A percentile compares a stretch with the other conserved stretches of the same genome.
These are phyloP conservation scores for Anthopleura sola DNA, from an alignment of 64 coral and sea anemone species.

Conservation along the genomic window DNA sequence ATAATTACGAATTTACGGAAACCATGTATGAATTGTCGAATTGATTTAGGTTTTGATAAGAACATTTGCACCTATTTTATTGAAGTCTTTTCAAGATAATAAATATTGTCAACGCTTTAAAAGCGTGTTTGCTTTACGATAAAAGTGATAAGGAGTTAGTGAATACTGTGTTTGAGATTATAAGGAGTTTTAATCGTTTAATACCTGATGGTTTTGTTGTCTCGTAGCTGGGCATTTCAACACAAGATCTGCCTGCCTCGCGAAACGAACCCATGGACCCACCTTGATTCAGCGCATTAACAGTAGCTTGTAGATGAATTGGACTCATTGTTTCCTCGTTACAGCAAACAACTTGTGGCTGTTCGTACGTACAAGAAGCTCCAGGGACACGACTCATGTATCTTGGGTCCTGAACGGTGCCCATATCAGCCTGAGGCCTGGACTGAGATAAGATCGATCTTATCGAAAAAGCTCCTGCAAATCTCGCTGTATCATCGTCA, in stretches of 20 bases:
- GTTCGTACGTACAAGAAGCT: not conserved
- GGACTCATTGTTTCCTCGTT: not conserved
- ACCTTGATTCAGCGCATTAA: not conserved
- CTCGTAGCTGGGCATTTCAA: not conserved
- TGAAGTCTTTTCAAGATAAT: not conserved
- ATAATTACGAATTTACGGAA: too few species aligned
- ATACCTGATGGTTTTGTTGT: not conserved
- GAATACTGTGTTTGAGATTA: not conserved
- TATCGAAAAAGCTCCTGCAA: conserved; percentile 22
- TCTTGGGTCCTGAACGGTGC: not conserved
- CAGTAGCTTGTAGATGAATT: conserved; percentile 1
- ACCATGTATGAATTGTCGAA: too few species aligned
- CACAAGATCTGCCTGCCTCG: not conserved
- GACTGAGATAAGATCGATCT: conserved; percentile 26
- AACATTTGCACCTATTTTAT: too few species aligned
- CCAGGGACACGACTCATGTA: not conserved
- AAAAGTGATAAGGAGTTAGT: not conserved
- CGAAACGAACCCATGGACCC: not conserved
- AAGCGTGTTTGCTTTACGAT: not conserved
- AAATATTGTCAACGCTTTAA: not conserved
- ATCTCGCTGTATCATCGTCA: not conserved
- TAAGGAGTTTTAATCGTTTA: not conserved
- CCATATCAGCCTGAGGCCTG: not conserved
- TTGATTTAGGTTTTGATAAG: too few species aligned
- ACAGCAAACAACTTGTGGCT: conserved; percentile 1